Percentiles rank a stretch among this genome's conserved stretches.
phyloP scores from a whole-genome alignment of 2,888 invertebrate species.

The Melinaea marsaeus region DNA sequence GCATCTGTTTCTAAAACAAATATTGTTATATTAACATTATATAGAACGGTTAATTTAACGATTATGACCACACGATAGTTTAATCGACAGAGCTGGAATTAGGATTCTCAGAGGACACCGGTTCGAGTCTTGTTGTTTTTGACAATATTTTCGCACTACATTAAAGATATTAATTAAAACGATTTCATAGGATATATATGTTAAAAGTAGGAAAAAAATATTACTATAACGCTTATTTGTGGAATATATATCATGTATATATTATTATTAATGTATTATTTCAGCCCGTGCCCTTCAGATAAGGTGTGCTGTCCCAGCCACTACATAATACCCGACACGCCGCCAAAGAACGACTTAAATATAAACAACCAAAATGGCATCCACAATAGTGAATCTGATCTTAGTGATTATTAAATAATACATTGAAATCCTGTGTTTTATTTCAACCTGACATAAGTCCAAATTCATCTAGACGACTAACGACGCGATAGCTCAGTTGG shows the following conservation, averaged over 20 bases:
- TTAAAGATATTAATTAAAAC: neutral
- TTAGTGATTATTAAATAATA: neutral
- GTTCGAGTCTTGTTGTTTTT: neutral
- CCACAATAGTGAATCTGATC: neutral
- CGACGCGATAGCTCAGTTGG: too few relatives aligned
- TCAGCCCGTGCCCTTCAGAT: slow-evolving; percentile 40
- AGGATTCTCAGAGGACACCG: neutral
- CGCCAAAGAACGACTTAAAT: neutral
- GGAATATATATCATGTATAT: neutral
- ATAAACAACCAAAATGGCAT: neutral
- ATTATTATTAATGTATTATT: slow-evolving; percentile 19
- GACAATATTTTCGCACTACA: neutral
- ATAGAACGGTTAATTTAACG: too few relatives aligned
- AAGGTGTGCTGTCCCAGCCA: slow-evolving; percentile 47
- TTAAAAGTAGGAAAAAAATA: too few relatives aligned
- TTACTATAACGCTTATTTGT: too few relatives aligned
- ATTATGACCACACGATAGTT: too few relatives aligned
- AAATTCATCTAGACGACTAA: too few relatives aligned
- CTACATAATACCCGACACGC: slow-evolving; percentile 9
- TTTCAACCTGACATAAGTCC: too few relatives aligned
- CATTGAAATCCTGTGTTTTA: too few relatives aligned
- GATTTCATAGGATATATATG: too few relatives aligned
- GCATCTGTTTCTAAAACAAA: too few relatives aligned
- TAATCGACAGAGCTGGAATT: too few relatives aligned
- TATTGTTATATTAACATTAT: too few relatives aligned